Base-by-base conservation (phyloP, 1,140 invertebrate species). In the Watersipora subatra region DNA sequence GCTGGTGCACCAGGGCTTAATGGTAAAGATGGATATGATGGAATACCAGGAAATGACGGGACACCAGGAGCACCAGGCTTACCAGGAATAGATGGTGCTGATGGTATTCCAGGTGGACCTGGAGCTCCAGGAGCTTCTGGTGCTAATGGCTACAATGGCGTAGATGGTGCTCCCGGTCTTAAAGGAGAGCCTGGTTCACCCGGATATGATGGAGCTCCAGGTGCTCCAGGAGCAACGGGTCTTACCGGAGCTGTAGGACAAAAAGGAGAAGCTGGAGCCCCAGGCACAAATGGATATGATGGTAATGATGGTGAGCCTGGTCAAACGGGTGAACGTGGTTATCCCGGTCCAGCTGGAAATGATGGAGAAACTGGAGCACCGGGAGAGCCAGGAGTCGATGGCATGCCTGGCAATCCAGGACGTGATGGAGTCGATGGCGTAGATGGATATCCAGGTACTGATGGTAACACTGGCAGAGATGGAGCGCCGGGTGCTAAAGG, bases 141-240 rank as follows among this genome's bases (percentile, higher is more conserved):
- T 12, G n/a, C 24, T 22, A 62, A 3, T 17, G 63, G 63, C 3
- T 3, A 15, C 17, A 58, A 57, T 62, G 63, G 63, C 12, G n/a
- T 28, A 19, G 26, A 61, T 20, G 64, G 64, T 17, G 17, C 64
- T 19, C 2, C 0, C 56, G 29, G 57, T 29, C 24, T 26, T 28
- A 15, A 19, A 63, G 56, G 58, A 26, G 17, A 59, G 20, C 24
- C 2, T 7, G 66, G 64, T 27, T 17, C 22, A 22, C 20, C 25
- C 27, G 67, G 67, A 28, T 12, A n/a, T 2, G n/a, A 55, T 28
- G 67, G 67, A 25, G 27, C 20, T 20, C 7, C 27, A 22, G 69
- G 69, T 25, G 25, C 64, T 28, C 25, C 64, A 26, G 69, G 69
- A 25, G 56, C 59, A 19, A 70, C 64, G 59, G 67, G 67, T 15